Percentiles rank a stretch among this genome's conserved stretches.
These are phyloP conservation scores for Enchytraeus crypticus DNA, from an alignment of 2,888 invertebrate genomes.

Conservation along the genomic window DNA sequence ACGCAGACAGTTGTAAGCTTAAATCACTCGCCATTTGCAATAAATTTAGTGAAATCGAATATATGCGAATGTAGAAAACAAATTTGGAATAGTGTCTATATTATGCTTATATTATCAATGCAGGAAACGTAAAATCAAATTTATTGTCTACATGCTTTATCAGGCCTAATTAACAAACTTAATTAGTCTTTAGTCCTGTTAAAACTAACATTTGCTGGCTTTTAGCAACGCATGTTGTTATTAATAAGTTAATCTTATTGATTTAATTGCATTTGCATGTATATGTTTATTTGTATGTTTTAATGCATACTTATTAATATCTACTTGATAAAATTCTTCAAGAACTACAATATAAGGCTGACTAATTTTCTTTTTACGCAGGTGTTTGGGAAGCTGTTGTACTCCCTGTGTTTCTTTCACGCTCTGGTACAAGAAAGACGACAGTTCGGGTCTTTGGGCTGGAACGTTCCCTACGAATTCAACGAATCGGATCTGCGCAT, in stretches of 20 bases:
- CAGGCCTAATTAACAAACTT: no score
- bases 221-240: no score
- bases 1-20: no score
- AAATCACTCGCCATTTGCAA: no score
- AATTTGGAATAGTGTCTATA: no score
- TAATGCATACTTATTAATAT: background rate
- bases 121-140: no score
- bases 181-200: no score
- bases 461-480: slow-evolving; percentile 51
- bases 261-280: background rate
- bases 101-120: no score
- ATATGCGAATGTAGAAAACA: no score
- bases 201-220: no score
- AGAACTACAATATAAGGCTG: background rate
- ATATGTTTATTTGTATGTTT: background rate
- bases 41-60: no score
- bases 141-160: no score
- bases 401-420: slow-evolving; percentile 50
- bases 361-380: slow-evolving; percentile 23
- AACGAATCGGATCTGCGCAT: slow-evolving; percentile 50
- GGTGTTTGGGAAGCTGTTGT: slow-evolving; percentile 60
- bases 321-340: background rate
- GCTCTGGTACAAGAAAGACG: slow-evolving; percentile 49
- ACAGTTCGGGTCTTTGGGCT: slow-evolving; percentile 49
- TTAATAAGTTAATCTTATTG: background rate